Percentiles rank a stretch among this genome's conserved stretches.
phyloP scores from a whole-genome alignment of 35 echinoderm and acorn worm species.

The Strongylocentrotus purpuratus region DNA sequence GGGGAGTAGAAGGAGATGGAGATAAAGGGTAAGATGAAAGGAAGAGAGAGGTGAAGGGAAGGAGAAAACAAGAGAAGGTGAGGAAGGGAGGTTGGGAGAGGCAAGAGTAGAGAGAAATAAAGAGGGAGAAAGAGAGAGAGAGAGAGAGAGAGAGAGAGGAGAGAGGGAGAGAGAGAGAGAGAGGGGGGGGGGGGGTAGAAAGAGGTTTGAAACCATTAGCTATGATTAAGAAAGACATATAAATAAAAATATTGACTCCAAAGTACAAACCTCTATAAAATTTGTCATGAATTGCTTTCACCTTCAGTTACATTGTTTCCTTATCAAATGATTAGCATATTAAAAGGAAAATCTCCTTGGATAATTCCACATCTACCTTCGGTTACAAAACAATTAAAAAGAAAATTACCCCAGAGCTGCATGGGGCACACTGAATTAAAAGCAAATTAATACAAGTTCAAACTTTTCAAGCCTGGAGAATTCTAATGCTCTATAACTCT shows the following conservation, averaged over 20 bases:
- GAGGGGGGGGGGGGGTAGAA: not conserved
- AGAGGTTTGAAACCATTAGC: not conserved
- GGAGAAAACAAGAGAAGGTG: not conserved
- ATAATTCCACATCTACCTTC: too few relatives aligned
- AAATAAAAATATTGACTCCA: not conserved
- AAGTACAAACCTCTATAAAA: not conserved
- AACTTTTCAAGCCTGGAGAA: too few relatives aligned
- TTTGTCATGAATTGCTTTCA: not conserved
- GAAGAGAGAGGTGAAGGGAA: not conserved
- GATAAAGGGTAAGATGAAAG: too few relatives aligned
- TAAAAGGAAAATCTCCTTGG: too few relatives aligned
- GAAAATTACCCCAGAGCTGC: too few relatives aligned
- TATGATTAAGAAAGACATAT: not conserved
- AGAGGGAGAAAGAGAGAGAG: not conserved
- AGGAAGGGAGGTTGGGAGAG: not conserved
- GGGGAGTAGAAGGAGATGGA: not conserved
- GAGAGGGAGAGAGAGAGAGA: not conserved
- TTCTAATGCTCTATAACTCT: too few relatives aligned
- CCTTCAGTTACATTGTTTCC: not conserved
- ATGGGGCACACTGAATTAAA: too few relatives aligned
- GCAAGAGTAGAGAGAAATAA: not conserved
- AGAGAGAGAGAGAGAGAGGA: not conserved
- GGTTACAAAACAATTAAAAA: too few relatives aligned
- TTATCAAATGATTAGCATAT: not conserved
- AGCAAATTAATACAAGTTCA: too few relatives aligned